Percentiles rank a stretch among this genome's conserved stretches.
phyloP scores from a whole-genome alignment of 35 echinoderm and acorn worm species.

The Apostichopus japonicus region DNA sequence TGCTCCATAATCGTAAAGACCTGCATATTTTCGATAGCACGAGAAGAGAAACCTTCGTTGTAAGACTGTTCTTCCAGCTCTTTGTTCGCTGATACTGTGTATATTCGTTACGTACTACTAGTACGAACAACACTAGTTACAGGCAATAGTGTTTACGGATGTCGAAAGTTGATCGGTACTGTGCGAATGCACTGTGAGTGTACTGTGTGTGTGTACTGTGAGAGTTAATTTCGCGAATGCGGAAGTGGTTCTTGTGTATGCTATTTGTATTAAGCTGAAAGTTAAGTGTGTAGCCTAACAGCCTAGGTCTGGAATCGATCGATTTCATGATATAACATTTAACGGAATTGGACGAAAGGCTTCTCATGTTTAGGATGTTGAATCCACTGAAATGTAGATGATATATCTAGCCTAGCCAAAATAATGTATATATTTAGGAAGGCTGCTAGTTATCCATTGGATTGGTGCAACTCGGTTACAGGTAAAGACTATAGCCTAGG shows the following conservation, averaged over 20 bases:
- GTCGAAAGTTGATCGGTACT: neutral
- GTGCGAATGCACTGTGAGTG: neutral
- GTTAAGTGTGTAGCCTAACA: neutral
- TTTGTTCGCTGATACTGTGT: neutral
- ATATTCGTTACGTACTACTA: neutral
- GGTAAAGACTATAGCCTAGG: too few relatives aligned
- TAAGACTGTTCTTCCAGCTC: neutral
- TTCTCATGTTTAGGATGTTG: too few relatives aligned
- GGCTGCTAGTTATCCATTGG: too few relatives aligned
- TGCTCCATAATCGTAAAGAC: too few relatives aligned
- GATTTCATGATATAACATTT: too few relatives aligned
- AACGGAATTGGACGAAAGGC: too few relatives aligned
- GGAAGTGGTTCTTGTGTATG: slow-evolving; percentile 23
- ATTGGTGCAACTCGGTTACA: too few relatives aligned
- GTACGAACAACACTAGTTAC: neutral
- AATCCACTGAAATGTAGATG: too few relatives aligned
- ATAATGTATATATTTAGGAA: too few relatives aligned
- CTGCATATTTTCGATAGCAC: too few relatives aligned
- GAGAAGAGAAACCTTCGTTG: neutral
- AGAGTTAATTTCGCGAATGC: slow-evolving; percentile 40
- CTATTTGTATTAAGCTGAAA: neutral
- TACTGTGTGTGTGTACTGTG: neutral
- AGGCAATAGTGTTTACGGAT: slow-evolving; percentile 11
- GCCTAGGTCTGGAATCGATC: too few relatives aligned
- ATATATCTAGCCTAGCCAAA: too few relatives aligned